Percentiles rank a stretch among this genome's conserved stretches.
These are phyloP conservation scores for Melieria crassipennis DNA, from an alignment of 2,888 invertebrate genomes.

Conservation along the genomic window DNA sequence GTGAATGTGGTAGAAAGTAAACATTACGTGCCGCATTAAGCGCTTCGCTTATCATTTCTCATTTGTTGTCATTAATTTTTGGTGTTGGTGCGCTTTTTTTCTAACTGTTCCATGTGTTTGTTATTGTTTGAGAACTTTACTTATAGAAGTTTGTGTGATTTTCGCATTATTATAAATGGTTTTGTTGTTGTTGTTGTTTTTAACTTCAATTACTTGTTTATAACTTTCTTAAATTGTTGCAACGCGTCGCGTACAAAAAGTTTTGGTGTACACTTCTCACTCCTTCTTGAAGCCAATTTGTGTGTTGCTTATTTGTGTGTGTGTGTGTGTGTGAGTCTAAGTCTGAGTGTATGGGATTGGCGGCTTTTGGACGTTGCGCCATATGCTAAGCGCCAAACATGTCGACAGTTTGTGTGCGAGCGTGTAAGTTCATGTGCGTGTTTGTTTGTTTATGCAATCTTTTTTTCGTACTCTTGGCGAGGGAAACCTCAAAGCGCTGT, in stretches of 20 bases:
- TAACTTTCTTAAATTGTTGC: conserved; percentile 33
- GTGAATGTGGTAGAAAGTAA: no score
- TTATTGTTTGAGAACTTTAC: neutral
- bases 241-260: conserved; percentile 5
- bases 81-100: neutral
- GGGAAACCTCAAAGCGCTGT: no score
- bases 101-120: neutral
- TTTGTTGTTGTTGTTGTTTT: conserved; percentile 14
- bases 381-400: conserved; percentile 8
- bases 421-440: conserved; percentile 31
- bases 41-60: conserved; percentile 29
- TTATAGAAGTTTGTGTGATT: neutral
- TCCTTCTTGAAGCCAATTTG: neutral
- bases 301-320: conserved; percentile 8
- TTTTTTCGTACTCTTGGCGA: no score
- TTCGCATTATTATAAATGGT: neutral
- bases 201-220: conserved; percentile 37
- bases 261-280: neutral
- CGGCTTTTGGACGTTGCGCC: conserved; percentile 18
- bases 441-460: neutral
- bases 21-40: conserved; percentile 19
- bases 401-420: conserved; percentile 33
- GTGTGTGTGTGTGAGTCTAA: conserved; percentile 10
- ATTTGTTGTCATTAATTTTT: conserved; percentile 32
- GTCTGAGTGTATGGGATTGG: conserved; percentile 13